These are phyloP conservation scores for Pterobdella sp. DNA, from an alignment of 2,888 invertebrate genomes.

Conservation along the genomic window DNA sequence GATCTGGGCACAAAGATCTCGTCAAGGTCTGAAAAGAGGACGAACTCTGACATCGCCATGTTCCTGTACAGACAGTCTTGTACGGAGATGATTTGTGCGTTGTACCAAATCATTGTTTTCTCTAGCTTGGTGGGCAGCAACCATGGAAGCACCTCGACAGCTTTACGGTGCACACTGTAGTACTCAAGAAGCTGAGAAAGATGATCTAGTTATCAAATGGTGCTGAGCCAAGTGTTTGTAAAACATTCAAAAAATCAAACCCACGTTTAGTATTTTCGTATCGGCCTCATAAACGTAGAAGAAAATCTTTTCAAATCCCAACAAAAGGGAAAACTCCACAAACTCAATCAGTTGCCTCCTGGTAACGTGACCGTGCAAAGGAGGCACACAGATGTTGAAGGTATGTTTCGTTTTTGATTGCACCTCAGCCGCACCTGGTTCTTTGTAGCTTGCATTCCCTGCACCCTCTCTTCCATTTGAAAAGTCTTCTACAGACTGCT, in stretches of 20 bases:
- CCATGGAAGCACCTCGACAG: conserved; percentile 43
- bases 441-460: not conserved
- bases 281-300: conserved; percentile 43
- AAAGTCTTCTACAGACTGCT: not conserved
- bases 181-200: conserved; percentile 39
- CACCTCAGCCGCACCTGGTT: not conserved
- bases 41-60: conserved; percentile 41
- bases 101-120: conserved; percentile 43
- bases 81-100: conserved; percentile 46
- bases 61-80: conserved; percentile 48
- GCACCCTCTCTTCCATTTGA: not conserved
- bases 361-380: conserved; percentile 43
- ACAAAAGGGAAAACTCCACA: conserved; percentile 43
- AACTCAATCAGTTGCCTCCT: conserved; percentile 43
- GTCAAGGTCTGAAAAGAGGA: conserved; percentile 47
- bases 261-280: conserved; percentile 36
- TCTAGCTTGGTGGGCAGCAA: conserved; percentile 37
- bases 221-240: not conserved
- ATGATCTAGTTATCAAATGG: not conserved
- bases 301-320: conserved; percentile 43
- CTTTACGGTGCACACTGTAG: conserved; percentile 38
- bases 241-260: not conserved
- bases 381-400: conserved; percentile 46
- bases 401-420: conserved; percentile 7
- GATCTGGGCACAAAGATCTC: conserved; percentile 45